A percentile compares a stretch with the other conserved stretches of the same genome.
phyloP scores from a whole-genome alignment of 2,888 invertebrate species.

The Megaustenia siamemsis region DNA sequence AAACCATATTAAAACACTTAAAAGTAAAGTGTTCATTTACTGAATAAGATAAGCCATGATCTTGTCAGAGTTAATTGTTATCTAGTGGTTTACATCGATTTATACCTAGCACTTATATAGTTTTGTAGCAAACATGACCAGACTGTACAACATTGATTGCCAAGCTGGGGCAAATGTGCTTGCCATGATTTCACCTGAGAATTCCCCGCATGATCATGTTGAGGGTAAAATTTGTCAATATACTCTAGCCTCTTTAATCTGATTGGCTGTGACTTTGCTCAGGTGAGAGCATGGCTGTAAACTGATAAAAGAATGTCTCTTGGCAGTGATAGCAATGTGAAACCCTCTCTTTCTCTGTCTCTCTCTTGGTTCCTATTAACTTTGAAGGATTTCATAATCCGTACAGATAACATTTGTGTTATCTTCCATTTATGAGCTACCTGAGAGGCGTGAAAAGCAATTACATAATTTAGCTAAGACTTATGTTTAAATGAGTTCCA shows the following conservation, averaged over 20 bases:
- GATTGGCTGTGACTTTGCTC: constrained; percentile 1
- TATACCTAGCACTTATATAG: no score
- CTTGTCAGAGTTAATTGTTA: no score
- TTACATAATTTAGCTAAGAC: no score
- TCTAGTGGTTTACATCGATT: no score
- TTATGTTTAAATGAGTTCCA: no score
- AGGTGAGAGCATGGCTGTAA: not conserved
- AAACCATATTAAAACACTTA: no score
- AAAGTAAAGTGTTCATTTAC: no score
- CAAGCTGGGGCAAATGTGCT: not conserved
- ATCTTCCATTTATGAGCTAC: not conserved
- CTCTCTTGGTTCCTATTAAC: not conserved
- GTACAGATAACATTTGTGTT: not conserved
- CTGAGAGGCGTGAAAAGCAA: not conserved
- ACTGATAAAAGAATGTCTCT: not conserved
- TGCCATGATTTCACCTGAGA: not conserved
- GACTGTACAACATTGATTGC: no score
- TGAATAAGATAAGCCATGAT: no score
- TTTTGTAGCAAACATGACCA: no score
- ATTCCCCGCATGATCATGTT: not conserved
- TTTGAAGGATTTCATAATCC: not conserved
- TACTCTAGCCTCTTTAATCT: constrained; percentile 6
- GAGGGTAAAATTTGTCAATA: not conserved
- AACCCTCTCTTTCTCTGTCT: not conserved
- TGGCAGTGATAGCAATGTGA: not conserved